Base-by-base conservation (phyloP, 1,140 invertebrate genomes). In the Ceratoteleas bidentatus region DNA sequence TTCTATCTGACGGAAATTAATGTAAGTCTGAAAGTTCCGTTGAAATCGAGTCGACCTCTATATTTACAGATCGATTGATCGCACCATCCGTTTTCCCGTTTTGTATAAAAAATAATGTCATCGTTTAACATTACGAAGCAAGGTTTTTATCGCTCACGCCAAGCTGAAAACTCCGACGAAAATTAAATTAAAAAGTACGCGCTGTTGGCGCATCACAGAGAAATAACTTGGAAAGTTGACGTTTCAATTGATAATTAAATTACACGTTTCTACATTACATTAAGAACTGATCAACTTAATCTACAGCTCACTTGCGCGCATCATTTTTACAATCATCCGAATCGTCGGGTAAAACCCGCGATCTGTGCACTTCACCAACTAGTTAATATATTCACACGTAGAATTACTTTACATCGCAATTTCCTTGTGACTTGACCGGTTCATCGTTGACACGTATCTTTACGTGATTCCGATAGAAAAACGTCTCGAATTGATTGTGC, bases 401-500 rank as follows among this genome's bases (percentile, higher is more conserved):
- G 49, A 49, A 66, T 65, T 40, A 45, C 38, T 57, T 57, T 57
- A 68, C 53, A 68, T 36, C 53, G 6, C 13, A 54, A 11, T 57
- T 0, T 9, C 45, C 13, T 34, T 57, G 54, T 32, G 16, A 66
- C 45, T 50, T 45, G 7, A 3, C 7, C 7, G n/a, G 53, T 33
- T 66, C 16, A 43, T 2, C 62, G 43, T 43, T 32, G 7, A 10
- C 49, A 50, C 24, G 45, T n/a, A 52, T 34, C 24, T 36, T 24
- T 43, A 45, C 24, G 45, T 76, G 81, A 87, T 50, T 85, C 81
- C 65, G 82, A 85, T 81, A 84, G 80, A 76, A 87, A 79, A 80
- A 84, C 78, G 34, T 36, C 34, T 36, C 85, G 82, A 33, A 33
- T 11, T 32, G 81, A 69, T 70, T 24, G 49, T 56, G 45, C 52